These are phyloP conservation scores for Asbolus verrucosus DNA, from an alignment of 1,140 invertebrate species.

Conservation along the genomic window DNA sequence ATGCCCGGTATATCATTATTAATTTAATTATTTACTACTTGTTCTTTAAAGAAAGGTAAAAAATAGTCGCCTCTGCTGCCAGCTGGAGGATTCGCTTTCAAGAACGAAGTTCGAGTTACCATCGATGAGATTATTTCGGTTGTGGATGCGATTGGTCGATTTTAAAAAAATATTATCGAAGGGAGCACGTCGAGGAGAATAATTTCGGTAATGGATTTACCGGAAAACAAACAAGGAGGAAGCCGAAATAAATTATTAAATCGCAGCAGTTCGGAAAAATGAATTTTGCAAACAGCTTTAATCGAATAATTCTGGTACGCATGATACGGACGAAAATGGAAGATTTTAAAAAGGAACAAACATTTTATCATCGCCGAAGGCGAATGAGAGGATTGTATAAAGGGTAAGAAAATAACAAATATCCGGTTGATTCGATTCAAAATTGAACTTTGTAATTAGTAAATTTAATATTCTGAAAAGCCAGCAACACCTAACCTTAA, in stretches of 20 bases:
- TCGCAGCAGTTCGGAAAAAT: slow-evolving; percentile 23
- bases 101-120: too few species aligned
- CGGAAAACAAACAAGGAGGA: slow-evolving; percentile 29
- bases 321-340: not conserved
- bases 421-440: slow-evolving; percentile 47
- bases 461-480: slow-evolving; percentile 54
- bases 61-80: too few species aligned
- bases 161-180: slow-evolving; percentile 27
- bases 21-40: too few species aligned
- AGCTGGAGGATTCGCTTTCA: too few species aligned
- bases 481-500: slow-evolving; percentile 53
- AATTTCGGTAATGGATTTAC: slow-evolving; percentile 36
- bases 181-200: slow-evolving; percentile 28
- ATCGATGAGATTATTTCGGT: too few species aligned
- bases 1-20: too few species aligned
- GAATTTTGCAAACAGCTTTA: slow-evolving; percentile 27
- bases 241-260: slow-evolving; percentile 39
- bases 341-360: slow-evolving; percentile 20
- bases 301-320: slow-evolving; percentile 21
- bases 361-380: slow-evolving; percentile 1
- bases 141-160: slow-evolving; percentile 11
- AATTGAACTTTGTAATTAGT: slow-evolving; percentile 53
- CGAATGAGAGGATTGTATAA: not conserved
- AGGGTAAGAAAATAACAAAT: slow-evolving; percentile 42
- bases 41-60: too few species aligned